phyloP scores from a whole-genome alignment of 1,140 invertebrate genomes.

The Olivierus martensii region DNA sequence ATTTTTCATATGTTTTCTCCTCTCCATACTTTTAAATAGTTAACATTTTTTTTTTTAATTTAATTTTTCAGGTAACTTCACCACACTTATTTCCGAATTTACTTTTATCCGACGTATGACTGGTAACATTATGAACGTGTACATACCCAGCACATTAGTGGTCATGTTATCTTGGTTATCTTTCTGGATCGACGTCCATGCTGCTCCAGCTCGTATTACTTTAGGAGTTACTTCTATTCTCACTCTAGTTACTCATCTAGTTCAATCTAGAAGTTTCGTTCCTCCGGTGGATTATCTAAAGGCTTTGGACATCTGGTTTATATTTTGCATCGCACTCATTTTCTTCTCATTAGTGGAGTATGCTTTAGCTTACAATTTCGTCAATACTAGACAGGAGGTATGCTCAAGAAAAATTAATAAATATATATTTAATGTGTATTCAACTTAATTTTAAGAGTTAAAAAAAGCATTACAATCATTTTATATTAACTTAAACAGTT shows the following conservation, averaged over 20 bases:
- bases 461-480: too few relatives aligned
- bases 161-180: slow-evolving; percentile 49
- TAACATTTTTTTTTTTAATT: too few relatives aligned
- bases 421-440: too few relatives aligned
- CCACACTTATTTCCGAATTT: slow-evolving; percentile 13
- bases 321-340: slow-evolving; percentile 34
- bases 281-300: slow-evolving; percentile 36
- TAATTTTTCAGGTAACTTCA: slow-evolving; percentile 11
- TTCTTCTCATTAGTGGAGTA: slow-evolving; percentile 33
- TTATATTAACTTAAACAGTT: too few relatives aligned
- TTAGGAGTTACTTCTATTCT: slow-evolving; percentile 44
- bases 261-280: slow-evolving; percentile 25
- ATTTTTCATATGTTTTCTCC: too few relatives aligned
- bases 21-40: too few relatives aligned
- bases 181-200: slow-evolving; percentile 49
- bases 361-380: slow-evolving; percentile 29
- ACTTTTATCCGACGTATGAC: slow-evolving; percentile 5
- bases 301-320: slow-evolving; percentile 39
- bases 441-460: too few relatives aligned
- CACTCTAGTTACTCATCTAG: slow-evolving; percentile 26
- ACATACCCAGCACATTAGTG: slow-evolving; percentile 47
- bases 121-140: slow-evolving; percentile 23
- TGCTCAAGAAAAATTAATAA: too few relatives aligned
- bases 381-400: not conserved
- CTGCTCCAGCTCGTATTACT: slow-evolving; percentile 43